Conservation (phyloP, 2,797 vertebrate species). For the Onychomys torridus region DNA sequence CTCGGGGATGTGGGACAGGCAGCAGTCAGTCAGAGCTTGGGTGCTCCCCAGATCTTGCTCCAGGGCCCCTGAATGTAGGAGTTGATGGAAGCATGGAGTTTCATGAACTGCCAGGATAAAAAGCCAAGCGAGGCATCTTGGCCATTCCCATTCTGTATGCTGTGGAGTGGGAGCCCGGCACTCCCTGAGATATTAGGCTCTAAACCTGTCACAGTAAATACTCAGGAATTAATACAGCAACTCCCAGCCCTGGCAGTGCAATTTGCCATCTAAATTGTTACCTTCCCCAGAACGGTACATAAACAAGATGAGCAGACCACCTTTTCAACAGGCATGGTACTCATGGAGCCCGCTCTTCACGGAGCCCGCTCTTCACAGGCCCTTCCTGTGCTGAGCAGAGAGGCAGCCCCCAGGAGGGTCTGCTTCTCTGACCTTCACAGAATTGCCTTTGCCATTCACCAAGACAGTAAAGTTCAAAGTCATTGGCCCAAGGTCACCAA, state of each 20-base stretch:
- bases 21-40: not conserved
- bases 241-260: slow-evolving; percentile 16
- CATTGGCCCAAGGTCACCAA: slow-evolving; percentile 3
- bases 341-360: not conserved
- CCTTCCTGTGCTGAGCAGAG: not conserved
- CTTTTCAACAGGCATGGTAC: not conserved
- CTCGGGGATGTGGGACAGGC: not conserved
- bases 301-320: slow-evolving; percentile 2
- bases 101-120: not conserved
- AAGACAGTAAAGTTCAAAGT: slow-evolving; percentile 6
- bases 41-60: not conserved
- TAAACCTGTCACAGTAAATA: slow-evolving; percentile 74
- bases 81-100: not conserved
- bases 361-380: fast-evolving
- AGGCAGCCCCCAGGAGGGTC: not conserved
- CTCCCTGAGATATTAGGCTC: slow-evolving; percentile 28
- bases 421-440: not conserved
- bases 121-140: not conserved
- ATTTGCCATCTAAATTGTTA: slow-evolving; percentile 76
- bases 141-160: not conserved
- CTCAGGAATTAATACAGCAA: slow-evolving; percentile 62
- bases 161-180: fast-evolving
- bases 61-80: not conserved
- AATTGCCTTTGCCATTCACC: not conserved
- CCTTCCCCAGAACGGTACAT: slow-evolving; percentile 23